A percentile compares a stretch with the other conserved stretches of the same genome.
These are phyloP conservation scores for Megatriorchis doriae DNA, from an alignment of 2,113 vertebrate genomes.

Conservation along the genomic window DNA sequence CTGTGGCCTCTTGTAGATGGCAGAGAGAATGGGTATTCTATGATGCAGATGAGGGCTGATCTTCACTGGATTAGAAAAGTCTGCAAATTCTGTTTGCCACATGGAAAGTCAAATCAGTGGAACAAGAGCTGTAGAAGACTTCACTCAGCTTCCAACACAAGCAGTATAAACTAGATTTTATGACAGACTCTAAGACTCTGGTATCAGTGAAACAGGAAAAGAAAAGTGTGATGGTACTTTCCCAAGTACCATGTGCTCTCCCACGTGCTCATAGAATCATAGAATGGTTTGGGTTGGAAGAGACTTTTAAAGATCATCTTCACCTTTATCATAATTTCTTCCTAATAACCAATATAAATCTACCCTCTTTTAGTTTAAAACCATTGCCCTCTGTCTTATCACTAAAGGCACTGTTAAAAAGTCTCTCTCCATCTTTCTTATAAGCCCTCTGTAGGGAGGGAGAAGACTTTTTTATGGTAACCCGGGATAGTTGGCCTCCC, in stretches of 20 bases:
- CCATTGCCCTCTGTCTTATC: background rate
- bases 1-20: background rate
- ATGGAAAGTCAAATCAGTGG: background rate
- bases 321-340: too few species aligned
- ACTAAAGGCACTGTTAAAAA: background rate
- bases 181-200: background rate
- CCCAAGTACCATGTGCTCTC: background rate
- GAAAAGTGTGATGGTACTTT: background rate
- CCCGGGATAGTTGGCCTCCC: background rate
- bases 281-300: too few species aligned
- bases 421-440: background rate
- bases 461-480: background rate
- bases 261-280: background rate
- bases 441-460: background rate
- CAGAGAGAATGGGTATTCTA: background rate
- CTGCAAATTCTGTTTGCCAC: background rate
- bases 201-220: background rate
- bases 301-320: too few species aligned
- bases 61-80: background rate
- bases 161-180: background rate
- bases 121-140: background rate
- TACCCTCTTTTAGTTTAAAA: too few species aligned
- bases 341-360: too few species aligned
- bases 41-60: background rate
- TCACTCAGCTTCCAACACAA: background rate